These are phyloP conservation scores for Pycnomerus fuliginosus DNA, from an alignment of 2,888 invertebrate species.

Conservation along the genomic window DNA sequence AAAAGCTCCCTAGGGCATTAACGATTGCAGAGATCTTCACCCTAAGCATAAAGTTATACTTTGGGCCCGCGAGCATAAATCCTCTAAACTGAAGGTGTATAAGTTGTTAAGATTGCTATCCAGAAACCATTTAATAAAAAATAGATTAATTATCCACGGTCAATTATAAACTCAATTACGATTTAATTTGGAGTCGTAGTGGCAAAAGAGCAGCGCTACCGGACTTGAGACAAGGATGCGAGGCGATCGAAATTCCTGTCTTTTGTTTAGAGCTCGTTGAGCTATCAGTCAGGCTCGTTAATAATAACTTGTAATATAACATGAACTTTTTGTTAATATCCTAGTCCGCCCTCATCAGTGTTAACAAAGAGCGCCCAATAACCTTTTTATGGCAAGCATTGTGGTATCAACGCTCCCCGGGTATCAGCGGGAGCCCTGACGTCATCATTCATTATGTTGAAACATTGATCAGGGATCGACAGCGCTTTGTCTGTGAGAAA, in stretches of 20 bases:
- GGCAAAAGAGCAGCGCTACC: constrained; percentile 15
- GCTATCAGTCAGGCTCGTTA: constrained; percentile 35
- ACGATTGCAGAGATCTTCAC: too few species aligned
- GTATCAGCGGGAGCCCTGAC: constrained; percentile 39
- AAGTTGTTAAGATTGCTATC: too few species aligned
- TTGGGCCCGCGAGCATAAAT: too few species aligned
- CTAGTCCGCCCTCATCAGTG: constrained; percentile 45
- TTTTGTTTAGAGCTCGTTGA: constrained; percentile 22
- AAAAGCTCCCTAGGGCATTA: too few species aligned
- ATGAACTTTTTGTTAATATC: constrained; percentile 42
- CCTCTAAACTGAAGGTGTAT: too few species aligned
- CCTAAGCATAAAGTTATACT: too few species aligned
- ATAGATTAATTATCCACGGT: constrained; percentile 11
- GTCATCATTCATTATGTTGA: constrained; percentile 40
- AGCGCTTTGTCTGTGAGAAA: constrained; percentile 31
- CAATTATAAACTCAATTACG: constrained; percentile 11
- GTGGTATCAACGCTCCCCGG: constrained; percentile 35
- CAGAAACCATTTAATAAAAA: too few species aligned
- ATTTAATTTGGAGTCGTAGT: constrained; percentile 8
- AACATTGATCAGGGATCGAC: constrained; percentile 32
- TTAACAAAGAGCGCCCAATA: constrained; percentile 45
- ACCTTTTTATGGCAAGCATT: constrained; percentile 44
- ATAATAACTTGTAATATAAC: constrained; percentile 41
- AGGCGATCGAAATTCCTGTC: constrained; percentile 19
- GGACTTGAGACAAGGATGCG: constrained; percentile 20